Evolutionary conservation across 2,888 invertebrate species (phyloP), one percentile per base, ranked within the genome.

Genomic region (Thereva nobilitata): DNA sequence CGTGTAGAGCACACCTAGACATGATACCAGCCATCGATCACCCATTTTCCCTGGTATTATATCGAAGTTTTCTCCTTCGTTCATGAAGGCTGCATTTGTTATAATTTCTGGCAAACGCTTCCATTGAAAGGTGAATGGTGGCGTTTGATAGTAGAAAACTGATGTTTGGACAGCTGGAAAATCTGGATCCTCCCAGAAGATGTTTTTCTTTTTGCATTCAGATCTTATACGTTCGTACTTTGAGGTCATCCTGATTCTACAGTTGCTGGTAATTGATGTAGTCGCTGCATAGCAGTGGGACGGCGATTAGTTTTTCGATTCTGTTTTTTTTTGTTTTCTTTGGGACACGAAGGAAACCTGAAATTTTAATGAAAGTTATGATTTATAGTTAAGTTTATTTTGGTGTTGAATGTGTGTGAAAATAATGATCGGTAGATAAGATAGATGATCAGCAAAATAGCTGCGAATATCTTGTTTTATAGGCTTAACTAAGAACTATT

Each of bases 121-220:
- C 95, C 95, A 95, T 69, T 89, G 89, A 77, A 95, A 95, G 75
- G 92, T 89, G 80, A 94, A 94, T 0, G 94, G 93, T n/a, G 95
- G 95, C 9, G 93, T 93, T 81, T 95, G 94, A 81, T 95, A 92
- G 79, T 95, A 95, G 79, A 95, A 95, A 5, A 95, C 93, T 2
- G 94, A 94, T 4, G 90, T 84, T 81, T 94, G 94, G 6, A 89
- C 88, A 3, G 94, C 93, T 3, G 93, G 91, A 82, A 95, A 95
- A 79, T 94, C 94, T 0, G 92, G 91, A 82, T 95, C 95, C 81
- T 94, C 93, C 92, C 93, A 95, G 23, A 92, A 84, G 78, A 89
- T 87, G 47, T 88, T 89, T 72, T 89, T 86, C 82, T 90, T 88
- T 77, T 91, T 84, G 82, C 93, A 94, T 74, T 88, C 86, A 75